Percentiles rank a stretch among this genome's conserved stretches.
Conservation (phyloP, 2,113 vertebrate genomes). For the Dromas ardeola region DNA sequence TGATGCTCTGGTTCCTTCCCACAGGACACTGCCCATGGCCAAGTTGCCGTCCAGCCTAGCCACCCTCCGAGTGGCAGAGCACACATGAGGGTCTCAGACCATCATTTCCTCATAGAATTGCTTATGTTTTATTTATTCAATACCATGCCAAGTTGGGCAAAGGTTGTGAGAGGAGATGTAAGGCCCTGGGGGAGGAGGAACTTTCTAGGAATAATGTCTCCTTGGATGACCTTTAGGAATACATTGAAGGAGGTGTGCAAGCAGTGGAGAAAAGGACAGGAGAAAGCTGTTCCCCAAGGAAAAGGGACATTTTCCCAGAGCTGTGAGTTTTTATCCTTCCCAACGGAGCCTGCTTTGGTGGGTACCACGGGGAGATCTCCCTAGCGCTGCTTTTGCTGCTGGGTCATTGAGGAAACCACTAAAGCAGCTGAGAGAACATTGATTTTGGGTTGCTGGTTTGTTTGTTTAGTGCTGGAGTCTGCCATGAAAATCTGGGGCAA, state of each 20-base stretch:
- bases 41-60: background rate
- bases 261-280: background rate
- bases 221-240: background rate
- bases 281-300: background rate
- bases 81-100: background rate
- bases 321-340: background rate
- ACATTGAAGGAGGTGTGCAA: background rate
- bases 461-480: background rate
- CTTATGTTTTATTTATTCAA: background rate
- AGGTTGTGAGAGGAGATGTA: background rate
- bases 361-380: background rate
- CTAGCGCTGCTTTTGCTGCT: background rate
- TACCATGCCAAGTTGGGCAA: background rate
- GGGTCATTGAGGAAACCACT: background rate
- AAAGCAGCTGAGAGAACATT: background rate
- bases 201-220: background rate
- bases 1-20: background rate
- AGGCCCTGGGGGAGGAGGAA: background rate
- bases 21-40: background rate
- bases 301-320: background rate
- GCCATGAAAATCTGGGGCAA: constrained; percentile 21
- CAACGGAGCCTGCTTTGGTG: background rate
- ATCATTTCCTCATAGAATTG: background rate
- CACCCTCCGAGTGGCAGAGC: background rate
- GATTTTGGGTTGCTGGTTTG: background rate